A percentile compares a stretch with the other conserved stretches of the same genome.
Evolutionary conservation across 2,113 vertebrate species (phyloP).

Genomic region (Forbesichthys papilliferus): DNA sequence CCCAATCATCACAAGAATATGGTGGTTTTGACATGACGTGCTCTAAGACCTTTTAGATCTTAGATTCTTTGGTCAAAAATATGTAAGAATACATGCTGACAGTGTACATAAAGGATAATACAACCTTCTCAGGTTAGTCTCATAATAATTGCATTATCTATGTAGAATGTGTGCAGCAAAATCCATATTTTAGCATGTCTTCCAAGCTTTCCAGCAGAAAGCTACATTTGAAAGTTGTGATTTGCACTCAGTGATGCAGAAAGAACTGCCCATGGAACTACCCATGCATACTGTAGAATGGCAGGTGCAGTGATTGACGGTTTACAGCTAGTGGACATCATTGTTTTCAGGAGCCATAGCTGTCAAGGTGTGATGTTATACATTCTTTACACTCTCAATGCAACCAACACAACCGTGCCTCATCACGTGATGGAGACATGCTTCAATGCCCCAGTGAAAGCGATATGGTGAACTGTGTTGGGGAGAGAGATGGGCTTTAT

Average conservation of each 20-base stretch:
- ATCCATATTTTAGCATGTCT: no score
- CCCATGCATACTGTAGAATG: not conserved
- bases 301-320: not conserved
- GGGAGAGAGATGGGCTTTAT: conserved; percentile 53
- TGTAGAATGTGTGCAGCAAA: no score
- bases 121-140: no score
- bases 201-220: not conserved
- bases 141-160: no score
- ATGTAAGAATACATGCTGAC: no score
- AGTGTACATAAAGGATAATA: no score
- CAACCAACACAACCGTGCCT: conserved; percentile 28
- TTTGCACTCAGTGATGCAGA: not conserved
- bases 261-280: not conserved
- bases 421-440: conserved; percentile 51
- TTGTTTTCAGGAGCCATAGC: not conserved
- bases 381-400: not conserved
- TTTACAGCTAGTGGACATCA: no score
- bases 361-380: not conserved
- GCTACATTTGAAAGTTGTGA: not conserved
- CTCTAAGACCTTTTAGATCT: no score
- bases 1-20: no score
- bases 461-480: conserved; percentile 43
- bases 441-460: conserved; percentile 67
- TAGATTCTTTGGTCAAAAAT: no score
- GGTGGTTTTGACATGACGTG: no score